Conservation (phyloP, 2,113 vertebrate genomes). For the Aptenodytes patagonicus region DNA sequence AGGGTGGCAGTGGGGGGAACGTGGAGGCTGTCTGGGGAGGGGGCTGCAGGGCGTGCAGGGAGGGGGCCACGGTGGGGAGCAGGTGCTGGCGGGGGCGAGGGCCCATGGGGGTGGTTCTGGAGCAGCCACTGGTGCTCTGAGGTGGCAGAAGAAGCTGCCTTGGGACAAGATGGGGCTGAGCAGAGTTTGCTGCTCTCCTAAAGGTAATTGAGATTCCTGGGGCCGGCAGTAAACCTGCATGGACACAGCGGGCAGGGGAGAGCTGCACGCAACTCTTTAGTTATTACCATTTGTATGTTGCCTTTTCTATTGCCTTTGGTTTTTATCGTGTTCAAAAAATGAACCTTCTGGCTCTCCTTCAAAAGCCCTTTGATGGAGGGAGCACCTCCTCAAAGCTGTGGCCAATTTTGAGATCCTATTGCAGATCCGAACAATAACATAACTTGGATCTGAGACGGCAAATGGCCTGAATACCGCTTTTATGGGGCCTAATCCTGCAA, state of each 20-base stretch:
- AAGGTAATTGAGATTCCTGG: background rate
- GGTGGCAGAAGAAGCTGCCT: background rate
- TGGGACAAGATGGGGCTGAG: background rate
- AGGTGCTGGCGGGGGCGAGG: background rate
- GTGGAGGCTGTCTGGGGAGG: background rate
- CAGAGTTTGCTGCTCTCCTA: background rate
- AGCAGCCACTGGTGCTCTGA: background rate
- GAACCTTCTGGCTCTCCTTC: background rate
- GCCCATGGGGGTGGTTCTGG: background rate
- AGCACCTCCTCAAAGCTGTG: background rate
- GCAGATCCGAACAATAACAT: background rate
- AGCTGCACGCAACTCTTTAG: background rate
- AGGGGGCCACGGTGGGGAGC: too few relatives aligned
- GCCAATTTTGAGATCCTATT: background rate
- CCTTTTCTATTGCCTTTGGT: background rate
- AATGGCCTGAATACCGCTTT: background rate
- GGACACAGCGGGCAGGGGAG: fast-evolving
- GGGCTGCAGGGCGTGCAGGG: background rate
- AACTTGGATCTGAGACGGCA: background rate
- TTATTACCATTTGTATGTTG: background rate
- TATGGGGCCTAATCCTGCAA: background rate
- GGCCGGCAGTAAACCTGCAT: background rate
- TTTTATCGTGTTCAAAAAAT: background rate
- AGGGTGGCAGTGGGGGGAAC: background rate
- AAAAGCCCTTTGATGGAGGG: background rate